phyloP scores from a whole-genome alignment of 2,113 vertebrate species.

The Lota lota region DNA sequence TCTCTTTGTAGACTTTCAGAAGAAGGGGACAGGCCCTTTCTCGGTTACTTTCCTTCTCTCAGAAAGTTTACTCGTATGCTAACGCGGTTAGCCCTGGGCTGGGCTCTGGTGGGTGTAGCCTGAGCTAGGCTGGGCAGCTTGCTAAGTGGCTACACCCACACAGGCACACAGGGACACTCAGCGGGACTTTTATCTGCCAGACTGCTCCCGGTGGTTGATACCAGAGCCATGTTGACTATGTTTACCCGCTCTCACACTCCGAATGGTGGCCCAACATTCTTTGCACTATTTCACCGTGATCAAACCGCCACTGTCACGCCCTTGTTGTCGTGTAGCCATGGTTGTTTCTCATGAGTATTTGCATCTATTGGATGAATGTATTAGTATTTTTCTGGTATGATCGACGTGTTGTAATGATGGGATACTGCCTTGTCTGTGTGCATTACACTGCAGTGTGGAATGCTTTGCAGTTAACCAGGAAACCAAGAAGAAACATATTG shows the following conservation, averaged over 20 bases:
- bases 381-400: too few relatives aligned
- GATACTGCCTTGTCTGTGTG: neutral
- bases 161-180: slow-evolving; percentile 14
- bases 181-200: slow-evolving; percentile 24
- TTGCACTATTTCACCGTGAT: slow-evolving; percentile 19
- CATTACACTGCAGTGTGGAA: slow-evolving; percentile 1
- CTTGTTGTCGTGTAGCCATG: slow-evolving; percentile 3
- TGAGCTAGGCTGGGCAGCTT: slow-evolving; percentile 16
- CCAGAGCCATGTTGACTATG: slow-evolving; percentile 19
- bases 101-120: neutral
- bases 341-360: slow-evolving; percentile 12
- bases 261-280: neutral
- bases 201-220: slow-evolving; percentile 13
- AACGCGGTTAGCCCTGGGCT: slow-evolving; percentile 20
- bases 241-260: slow-evolving; percentile 5
- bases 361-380: neutral
- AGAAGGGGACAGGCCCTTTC: slow-evolving; percentile 7
- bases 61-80: slow-evolving; percentile 25
- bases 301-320: slow-evolving; percentile 2
- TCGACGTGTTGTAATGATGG: too few relatives aligned
- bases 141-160: slow-evolving; percentile 14
- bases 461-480: slow-evolving; percentile 17
- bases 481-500: slow-evolving; percentile 33
- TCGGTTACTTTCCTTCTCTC: slow-evolving; percentile 32
- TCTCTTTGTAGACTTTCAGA: slow-evolving; percentile 39